Base-by-base conservation (phyloP, 2,888 invertebrate species). In the Exephanes ischioxanthus region DNA sequence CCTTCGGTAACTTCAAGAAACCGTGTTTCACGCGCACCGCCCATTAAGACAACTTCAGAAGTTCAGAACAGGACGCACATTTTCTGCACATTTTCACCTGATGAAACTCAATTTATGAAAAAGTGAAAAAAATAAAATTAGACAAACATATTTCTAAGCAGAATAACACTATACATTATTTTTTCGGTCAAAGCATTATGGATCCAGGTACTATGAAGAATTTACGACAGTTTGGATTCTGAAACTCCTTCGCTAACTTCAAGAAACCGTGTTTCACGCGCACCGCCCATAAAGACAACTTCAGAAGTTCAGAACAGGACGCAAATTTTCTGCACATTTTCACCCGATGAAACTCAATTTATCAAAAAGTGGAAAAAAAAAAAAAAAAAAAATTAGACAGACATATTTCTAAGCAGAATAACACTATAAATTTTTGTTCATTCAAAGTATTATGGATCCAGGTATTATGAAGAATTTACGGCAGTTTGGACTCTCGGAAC, bases 31-130 rank as follows among this genome's bases (percentile, higher is more conserved):
- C 19, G 30, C 55, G 3, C 41, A 2, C 7, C 48, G 70, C 63
- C 61, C 70, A 53, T 82, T 66, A 77, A 77, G 66, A 77, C 67
- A 82, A 72, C 45, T 82, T 72, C 53, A 63, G 66, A 26, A 55
- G 66, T 66, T 77, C 55, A 14, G 63, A 71, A 77, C 30, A 68
- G 80, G 66, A n/a, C 41, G 48, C 53, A 61, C 41, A 41, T 41
- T 41, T 41, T 41, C 11, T 0, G 41, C 41, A 2, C 11, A 11
- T 3, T 41, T 41, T 41, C 11, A 11, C 11, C 3, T 0, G 45
- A 48, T 4, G 5, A 48, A 48, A 16, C 16, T 16, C 45, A 14
- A 45, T 45, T 14, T 14, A 45, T 14, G 3, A 48, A 48, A 41
- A 41, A 41, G 41, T 11, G 0, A 41, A 11, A 41, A n/a, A n/a